Percentiles rank a stretch among this genome's conserved stretches.
These are phyloP conservation scores for Thecophora atra DNA, from an alignment of 2,888 invertebrate species.

Conservation along the genomic window DNA sequence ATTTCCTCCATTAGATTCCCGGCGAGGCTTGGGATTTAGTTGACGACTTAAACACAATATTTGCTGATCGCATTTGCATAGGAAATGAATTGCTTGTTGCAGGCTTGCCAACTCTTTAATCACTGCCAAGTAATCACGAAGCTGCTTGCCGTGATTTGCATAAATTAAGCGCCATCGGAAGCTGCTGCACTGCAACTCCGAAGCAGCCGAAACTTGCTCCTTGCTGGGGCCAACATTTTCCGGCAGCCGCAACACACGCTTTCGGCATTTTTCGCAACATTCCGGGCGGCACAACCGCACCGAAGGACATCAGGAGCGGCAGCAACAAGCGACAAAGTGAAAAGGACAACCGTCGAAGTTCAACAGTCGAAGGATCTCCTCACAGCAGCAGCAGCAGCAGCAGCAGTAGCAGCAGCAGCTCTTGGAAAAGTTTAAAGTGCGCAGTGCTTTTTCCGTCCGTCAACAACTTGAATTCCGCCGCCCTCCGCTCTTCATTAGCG, in stretches of 20 bases:
- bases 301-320: background rate
- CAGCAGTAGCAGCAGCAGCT: background rate
- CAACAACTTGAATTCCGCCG: background rate
- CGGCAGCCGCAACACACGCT: slow-evolving; percentile 19
- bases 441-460: slow-evolving; percentile 24
- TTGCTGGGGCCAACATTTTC: too few relatives aligned
- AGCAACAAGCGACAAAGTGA: background rate
- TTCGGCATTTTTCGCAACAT: slow-evolving; percentile 25
- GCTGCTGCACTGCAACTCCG: too few relatives aligned
- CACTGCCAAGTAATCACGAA: slow-evolving; percentile 41
- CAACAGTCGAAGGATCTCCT: background rate
- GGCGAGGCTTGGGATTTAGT: slow-evolving; percentile 8
- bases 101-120: slow-evolving; percentile 24
- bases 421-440: slow-evolving; percentile 9
- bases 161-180: slow-evolving; percentile 32
- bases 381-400: background rate
- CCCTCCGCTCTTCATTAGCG: slow-evolving; percentile 35
- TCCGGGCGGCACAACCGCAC: background rate
- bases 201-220: too few relatives aligned
- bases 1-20: background rate
- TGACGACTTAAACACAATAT: slow-evolving; percentile 25
- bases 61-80: slow-evolving; percentile 41
- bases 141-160: slow-evolving; percentile 43
- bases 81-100: slow-evolving; percentile 32
- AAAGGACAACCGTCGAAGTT: background rate